Conservation (phyloP, 2,797 vertebrate species). For the Microctenopoma steveboyesi region DNA sequence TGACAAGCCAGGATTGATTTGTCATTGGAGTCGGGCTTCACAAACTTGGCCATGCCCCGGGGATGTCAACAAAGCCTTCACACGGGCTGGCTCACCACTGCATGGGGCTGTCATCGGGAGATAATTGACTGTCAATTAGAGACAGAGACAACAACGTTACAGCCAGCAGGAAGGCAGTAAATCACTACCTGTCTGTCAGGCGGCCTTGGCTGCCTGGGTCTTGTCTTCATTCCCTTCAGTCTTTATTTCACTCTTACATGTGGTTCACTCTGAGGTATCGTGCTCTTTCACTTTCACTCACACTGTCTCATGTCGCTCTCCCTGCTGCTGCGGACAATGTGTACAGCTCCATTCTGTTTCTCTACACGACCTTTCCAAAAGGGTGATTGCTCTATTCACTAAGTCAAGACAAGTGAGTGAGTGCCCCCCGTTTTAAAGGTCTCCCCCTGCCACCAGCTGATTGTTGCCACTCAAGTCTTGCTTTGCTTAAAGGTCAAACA, state of each 20-base stretch:
- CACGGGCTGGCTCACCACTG: conserved; percentile 42
- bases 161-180: conserved; percentile 69
- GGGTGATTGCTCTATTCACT: conserved; percentile 28
- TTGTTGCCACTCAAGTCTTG: conserved; percentile 30
- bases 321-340: conserved; percentile 40
- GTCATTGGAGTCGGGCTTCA: conserved; percentile 50
- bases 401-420: conserved; percentile 26
- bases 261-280: not conserved
- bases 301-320: not conserved
- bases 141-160: conserved; percentile 64
- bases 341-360: not conserved
- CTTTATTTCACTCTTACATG: conserved; percentile 29
- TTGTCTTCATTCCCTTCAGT: conserved; percentile 39
- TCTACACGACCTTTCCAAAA: not conserved
- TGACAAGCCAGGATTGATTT: conserved; percentile 64
- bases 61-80: conserved; percentile 67
- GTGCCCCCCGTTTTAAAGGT: conserved; percentile 40
- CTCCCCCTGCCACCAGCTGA: conserved; percentile 29
- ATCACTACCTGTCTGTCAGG: conserved; percentile 72
- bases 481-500: conserved; percentile 40
- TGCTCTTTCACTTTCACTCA: conserved; percentile 19
- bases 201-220: conserved; percentile 36
- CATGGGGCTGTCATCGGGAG: conserved; percentile 62
- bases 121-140: conserved; percentile 81
- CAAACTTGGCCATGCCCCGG: conserved; percentile 49